phyloP scores from a whole-genome alignment of 2,888 invertebrate genomes.

The Onthophagus sagittarius region DNA sequence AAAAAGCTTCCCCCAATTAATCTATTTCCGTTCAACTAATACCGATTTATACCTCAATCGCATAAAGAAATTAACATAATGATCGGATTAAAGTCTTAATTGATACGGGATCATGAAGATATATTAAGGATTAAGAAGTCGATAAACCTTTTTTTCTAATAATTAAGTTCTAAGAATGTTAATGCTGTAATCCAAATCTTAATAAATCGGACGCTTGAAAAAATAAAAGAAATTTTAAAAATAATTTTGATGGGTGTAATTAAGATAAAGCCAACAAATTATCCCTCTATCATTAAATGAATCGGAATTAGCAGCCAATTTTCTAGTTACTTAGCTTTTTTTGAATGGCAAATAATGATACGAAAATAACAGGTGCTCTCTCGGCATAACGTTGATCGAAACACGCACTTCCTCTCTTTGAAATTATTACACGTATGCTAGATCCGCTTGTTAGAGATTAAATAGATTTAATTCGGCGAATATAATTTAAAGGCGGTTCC shows the following conservation, averaged over 20 bases:
- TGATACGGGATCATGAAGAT: slow-evolving; percentile 15
- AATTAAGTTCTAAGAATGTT: background rate
- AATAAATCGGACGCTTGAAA: background rate
- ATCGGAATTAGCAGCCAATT: background rate
- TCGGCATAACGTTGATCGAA: background rate
- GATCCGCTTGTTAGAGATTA: background rate
- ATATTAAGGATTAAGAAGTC: background rate
- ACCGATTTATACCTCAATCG: slow-evolving; percentile 18
- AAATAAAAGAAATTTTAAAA: background rate
- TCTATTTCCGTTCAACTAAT: background rate
- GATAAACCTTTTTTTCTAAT: background rate
- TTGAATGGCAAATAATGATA: background rate
- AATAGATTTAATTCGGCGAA: background rate
- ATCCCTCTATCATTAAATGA: background rate
- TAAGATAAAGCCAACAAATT: background rate
- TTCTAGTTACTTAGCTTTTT: background rate
- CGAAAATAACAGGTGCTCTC: background rate
- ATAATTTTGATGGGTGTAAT: background rate
- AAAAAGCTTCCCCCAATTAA: background rate
- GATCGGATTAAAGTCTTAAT: slow-evolving; percentile 19
- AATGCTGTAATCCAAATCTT: background rate
- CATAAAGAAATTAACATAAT: slow-evolving; percentile 21
- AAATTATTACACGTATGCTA: background rate
- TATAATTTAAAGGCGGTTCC: too few relatives aligned
- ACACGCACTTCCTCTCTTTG: background rate